Percentiles rank a stretch among this genome's conserved stretches.
These are phyloP conservation scores for Solenodon paradoxus DNA, from an alignment of 2,113 vertebrate genomes.

Conservation along the genomic window DNA sequence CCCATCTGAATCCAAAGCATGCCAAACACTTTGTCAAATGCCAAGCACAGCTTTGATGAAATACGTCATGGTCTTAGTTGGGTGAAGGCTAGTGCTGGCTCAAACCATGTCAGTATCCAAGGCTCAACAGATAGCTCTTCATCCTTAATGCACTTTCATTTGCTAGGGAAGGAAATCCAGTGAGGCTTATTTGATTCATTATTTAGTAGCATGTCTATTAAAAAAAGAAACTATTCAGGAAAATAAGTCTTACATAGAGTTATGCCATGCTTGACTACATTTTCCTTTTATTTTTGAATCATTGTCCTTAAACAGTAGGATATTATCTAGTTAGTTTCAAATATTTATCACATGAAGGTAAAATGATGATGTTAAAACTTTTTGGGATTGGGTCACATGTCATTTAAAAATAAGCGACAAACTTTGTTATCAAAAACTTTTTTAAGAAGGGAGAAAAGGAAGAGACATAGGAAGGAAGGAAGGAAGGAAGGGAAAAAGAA, in stretches of 20 bases:
- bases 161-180: background rate
- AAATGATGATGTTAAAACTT: background rate
- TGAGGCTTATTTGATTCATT: slow-evolving; percentile 49
- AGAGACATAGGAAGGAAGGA: no score
- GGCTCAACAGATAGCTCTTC: background rate
- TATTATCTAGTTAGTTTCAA: background rate
- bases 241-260: background rate
- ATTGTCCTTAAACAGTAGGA: background rate
- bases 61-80: background rate
- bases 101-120: background rate
- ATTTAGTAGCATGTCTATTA: slow-evolving; percentile 48
- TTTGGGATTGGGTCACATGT: background rate
- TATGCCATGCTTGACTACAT: background rate
- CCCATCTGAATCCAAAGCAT: background rate
- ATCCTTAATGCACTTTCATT: slow-evolving; percentile 47
- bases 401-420: background rate
- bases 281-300: background rate
- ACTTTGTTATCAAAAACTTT: no score
- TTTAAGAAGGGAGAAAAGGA: no score
- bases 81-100: background rate
- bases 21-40: background rate
- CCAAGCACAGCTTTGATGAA: background rate
- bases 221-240: background rate
- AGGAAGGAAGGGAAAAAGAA: no score
- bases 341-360: background rate